These are phyloP conservation scores for Perdita meconis DNA, from an alignment of 2,888 invertebrate species.

Conservation along the genomic window DNA sequence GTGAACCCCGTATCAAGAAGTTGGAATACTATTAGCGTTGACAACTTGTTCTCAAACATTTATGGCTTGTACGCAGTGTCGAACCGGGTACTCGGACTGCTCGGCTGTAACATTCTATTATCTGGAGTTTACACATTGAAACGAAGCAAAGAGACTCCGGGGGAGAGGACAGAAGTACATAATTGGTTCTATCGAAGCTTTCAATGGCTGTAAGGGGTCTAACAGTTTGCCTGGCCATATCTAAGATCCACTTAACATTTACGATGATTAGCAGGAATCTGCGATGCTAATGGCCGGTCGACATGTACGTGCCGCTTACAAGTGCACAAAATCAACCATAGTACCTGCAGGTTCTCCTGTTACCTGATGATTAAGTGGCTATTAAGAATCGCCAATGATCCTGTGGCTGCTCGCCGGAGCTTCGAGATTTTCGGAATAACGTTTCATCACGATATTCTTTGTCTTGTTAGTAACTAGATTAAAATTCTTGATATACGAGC, in stretches of 20 bases:
- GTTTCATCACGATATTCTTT: background rate
- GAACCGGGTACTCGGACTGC: background rate
- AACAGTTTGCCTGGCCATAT: conserved; percentile 35
- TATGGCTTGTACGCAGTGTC: conserved; percentile 1
- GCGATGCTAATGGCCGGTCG: conserved; percentile 55
- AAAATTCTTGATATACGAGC: no score
- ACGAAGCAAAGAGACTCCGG: conserved; percentile 5
- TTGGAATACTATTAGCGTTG: conserved; percentile 9
- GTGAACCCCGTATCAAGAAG: background rate
- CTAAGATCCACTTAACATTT: conserved; percentile 69
- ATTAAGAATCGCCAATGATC: conserved; percentile 16
- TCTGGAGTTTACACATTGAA: conserved; percentile 6
- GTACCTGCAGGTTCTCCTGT: conserved; percentile 16
- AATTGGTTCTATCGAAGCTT: conserved; percentile 2
- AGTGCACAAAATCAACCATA: conserved; percentile 42
- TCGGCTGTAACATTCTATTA: conserved; percentile 9
- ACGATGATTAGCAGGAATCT: conserved; percentile 65
- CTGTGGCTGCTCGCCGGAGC: background rate
- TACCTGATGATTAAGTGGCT: conserved; percentile 19
- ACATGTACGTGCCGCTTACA: conserved; percentile 42
- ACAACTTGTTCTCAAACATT: conserved; percentile 31
- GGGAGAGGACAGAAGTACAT: background rate
- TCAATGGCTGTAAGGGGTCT: conserved; percentile 23
- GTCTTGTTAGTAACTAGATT: background rate
- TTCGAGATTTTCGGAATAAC: background rate